Evolutionary conservation across 2,113 vertebrate genomes (phyloP), one percentile per base, ranked within the genome.

Genomic region (Silurus asotus): DNA sequence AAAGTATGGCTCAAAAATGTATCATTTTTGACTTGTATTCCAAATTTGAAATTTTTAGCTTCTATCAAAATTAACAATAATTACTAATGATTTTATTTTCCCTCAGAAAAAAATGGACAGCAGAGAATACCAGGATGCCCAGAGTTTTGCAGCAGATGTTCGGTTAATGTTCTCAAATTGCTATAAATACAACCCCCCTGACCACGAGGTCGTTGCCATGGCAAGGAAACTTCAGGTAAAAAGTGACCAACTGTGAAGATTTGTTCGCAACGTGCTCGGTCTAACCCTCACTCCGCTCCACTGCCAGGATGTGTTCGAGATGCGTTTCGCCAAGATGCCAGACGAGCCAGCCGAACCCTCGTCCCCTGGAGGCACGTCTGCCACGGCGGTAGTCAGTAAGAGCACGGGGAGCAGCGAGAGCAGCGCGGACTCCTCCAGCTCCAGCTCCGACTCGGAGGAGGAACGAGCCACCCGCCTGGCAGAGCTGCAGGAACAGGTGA

Each of bases 121-220:
- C 89, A 95, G 96, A 0, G 98, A 99, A 23, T 99, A 99, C 93
- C 95, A 90, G 3, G 98, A 99, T 0, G 97, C 97, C 8, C 98
- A 99, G 92, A 96, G 97, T 9, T 99, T 99, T 5, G 98, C 98
- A 0, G 98, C 98, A 0, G 98, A 99, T 74, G 95, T 99, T 91
- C 96, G 98, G 94, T 95, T 99, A 95, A 99, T 99, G 98, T 99
- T 99, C 94, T 99, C 98, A 83, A 99, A 99, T 92, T 99, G 98
- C 85, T 99, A 99, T 94, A 99, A 99, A 91, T 99, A 99, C 95
- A 99, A 99, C 81, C 98, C 98, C 48, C 98, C 98, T 0, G 98
- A 99, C 92, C 98, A 99, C 0, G 98, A 99, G 88, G 98, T 99
- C 89, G 98, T 99, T 79, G 97, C 97, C 58, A 99, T 99, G 98